Conservation (phyloP, 2,113 vertebrate species). For the Cairina moschata region DNA sequence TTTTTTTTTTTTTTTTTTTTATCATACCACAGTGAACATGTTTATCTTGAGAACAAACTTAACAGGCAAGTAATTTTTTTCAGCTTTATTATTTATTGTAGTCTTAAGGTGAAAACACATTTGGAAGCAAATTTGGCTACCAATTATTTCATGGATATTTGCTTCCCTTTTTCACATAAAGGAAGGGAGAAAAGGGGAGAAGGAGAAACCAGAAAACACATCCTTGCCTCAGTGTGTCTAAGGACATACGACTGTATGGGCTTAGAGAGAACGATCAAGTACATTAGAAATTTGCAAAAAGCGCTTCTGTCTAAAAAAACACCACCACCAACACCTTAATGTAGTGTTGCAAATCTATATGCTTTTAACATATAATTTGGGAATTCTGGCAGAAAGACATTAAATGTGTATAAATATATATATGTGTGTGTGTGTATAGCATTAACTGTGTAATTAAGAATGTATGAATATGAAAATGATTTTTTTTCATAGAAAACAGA, state of each 20-base stretch:
- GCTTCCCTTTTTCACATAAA: not conserved
- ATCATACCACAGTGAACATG: not conserved
- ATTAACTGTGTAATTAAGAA: not conserved
- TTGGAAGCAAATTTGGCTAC: not conserved
- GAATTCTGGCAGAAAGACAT: not conserved
- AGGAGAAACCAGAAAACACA: not conserved
- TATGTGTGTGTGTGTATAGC: not conserved
- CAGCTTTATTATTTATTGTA: not conserved
- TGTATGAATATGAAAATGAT: not conserved
- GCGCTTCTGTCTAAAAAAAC: not conserved
- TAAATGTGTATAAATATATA: no score
- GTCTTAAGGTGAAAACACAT: not conserved
- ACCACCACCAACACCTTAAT: not conserved
- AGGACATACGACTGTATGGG: not conserved
- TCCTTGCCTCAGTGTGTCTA: not conserved
- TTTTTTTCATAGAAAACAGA: not conserved
- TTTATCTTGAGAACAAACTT: not conserved
- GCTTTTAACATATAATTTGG: conserved; percentile 15
- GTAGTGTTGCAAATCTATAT: not conserved
- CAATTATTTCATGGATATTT: not conserved
- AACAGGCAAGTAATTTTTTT: not conserved
- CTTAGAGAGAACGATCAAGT: not conserved
- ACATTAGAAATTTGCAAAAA: conserved; percentile 9
- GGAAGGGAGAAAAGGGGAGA: not conserved
- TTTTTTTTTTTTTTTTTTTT: not conserved